phyloP scores from a whole-genome alignment of 2,113 vertebrate species.

The Trichechus manatus region DNA sequence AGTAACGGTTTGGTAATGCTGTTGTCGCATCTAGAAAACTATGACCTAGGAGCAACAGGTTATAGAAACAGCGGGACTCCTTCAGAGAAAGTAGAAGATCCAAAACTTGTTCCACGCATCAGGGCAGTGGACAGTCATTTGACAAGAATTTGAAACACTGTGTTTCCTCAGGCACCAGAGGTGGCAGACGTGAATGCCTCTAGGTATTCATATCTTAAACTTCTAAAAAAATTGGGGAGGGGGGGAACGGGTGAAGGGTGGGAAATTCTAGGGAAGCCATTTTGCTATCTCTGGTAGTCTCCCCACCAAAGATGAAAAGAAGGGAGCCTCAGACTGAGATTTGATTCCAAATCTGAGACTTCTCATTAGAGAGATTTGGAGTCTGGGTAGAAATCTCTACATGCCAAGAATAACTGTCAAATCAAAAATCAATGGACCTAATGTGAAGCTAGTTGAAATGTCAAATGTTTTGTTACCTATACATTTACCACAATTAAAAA shows the following conservation, averaged over 20 bases:
- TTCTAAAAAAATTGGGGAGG: not conserved
- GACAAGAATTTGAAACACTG: not conserved
- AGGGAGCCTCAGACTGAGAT: not conserved
- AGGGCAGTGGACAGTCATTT: not conserved
- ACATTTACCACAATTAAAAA: not conserved
- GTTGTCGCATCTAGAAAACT: not conserved
- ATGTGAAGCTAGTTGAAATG: not conserved
- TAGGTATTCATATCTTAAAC: not conserved
- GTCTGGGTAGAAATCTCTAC: not conserved
- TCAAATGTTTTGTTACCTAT: not conserved
- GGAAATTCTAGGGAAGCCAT: not conserved
- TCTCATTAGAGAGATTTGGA: not conserved
- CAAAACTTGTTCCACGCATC: not conserved
- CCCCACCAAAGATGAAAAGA: conserved; percentile 5
- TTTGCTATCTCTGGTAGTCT: conserved; percentile 5
- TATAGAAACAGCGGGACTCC: not conserved
- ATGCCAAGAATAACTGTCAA: not conserved
- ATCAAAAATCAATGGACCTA: not conserved
- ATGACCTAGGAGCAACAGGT: not conserved
- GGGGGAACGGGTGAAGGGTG: accelerated
- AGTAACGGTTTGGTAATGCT: not conserved
- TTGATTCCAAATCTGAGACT: not conserved
- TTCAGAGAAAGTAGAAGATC: not conserved
- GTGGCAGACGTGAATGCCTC: not conserved
- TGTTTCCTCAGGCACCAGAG: not conserved